Base-by-base conservation (phyloP, 1,140 invertebrate species). In the Acromyrmex echinatior region DNA sequence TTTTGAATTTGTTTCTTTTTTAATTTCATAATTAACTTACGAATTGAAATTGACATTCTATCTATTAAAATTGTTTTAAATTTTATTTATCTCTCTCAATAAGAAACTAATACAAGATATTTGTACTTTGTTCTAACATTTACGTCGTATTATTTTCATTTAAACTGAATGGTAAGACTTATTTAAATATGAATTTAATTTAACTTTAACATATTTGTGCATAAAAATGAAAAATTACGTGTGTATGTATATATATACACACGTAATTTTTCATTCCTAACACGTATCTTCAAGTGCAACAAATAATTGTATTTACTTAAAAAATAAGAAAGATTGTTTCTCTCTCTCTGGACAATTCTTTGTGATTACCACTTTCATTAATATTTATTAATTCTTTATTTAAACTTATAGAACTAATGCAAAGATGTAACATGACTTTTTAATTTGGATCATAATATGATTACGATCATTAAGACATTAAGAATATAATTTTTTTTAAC, bases 141-240 rank as follows among this genome's bases (percentile, higher is more conserved):
- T 77, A 6, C 31, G 9, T 78, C 10, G 21, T 45, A 78, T 63
- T 49, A 45, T 45, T 78, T 45, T 78, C 4, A 63, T 78, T 63
- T 2, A 35, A 74, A 35, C 16, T 35, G 39, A 39, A 18, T 78
- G 35, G 1, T 12, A 2, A 28, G 21, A 78, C 2, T 18, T 62
- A 16, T 25, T 12, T 35, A 0, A 51, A 21, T 3, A 5, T 77
- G 14, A 18, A 39, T 25, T 62, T 62, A 21, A 14, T 39, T 62
- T 77, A 25, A 0, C 21, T 35, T 56, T 74, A 58, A 77, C 5
- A 62, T 21, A 62, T 10, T 5, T 51, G 14, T 77, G 35, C 10
- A 39, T 39, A 14, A 76, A 39, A 21, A 45, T 28, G 12, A 28
- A 65, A 65, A 12, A 28, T 58, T 56, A 56, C 21, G 21, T 21